phyloP scores from a whole-genome alignment of 2,113 vertebrate species.

The Engystomops pustulosus region DNA sequence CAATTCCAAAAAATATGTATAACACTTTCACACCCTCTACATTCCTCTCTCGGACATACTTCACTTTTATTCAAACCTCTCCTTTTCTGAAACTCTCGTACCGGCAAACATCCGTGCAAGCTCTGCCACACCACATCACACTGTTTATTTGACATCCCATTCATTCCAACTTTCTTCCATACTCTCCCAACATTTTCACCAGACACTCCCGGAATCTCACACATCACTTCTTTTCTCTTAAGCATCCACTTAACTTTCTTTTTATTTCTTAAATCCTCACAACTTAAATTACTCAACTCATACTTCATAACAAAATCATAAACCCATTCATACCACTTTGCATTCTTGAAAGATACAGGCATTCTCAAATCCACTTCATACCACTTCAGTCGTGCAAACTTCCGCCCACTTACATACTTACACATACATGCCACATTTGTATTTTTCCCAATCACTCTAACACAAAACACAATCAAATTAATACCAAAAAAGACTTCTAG shows the following conservation, averaged over 20 bases:
- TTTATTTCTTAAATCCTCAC: not conserved
- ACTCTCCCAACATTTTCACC: too few relatives aligned
- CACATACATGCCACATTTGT: not conserved
- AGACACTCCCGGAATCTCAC: too few relatives aligned
- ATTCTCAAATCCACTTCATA: not conserved
- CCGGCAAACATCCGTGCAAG: too few relatives aligned
- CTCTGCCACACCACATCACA: too few relatives aligned
- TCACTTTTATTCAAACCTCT: too few relatives aligned
- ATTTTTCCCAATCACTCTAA: not conserved
- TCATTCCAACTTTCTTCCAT: too few relatives aligned
- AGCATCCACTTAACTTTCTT: not conserved
- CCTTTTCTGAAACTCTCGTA: not conserved
- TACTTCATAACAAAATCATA: not conserved
- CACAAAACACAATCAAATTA: not conserved
- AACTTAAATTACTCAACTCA: not conserved
- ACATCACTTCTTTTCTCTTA: too few relatives aligned
- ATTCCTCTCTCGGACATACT: not conserved
- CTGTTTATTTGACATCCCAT: too few relatives aligned
- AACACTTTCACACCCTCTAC: not conserved
- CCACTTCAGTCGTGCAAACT: not conserved
- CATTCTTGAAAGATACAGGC: not conserved
- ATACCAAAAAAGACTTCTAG: not conserved
- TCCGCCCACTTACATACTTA: not conserved
- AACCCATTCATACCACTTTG: not conserved
- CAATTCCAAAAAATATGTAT: not conserved